Evolutionary conservation across 2,888 invertebrate genomes (phyloP), one percentile per base, ranked within the genome.

Genomic region (Ditula angustiorana): DNA sequence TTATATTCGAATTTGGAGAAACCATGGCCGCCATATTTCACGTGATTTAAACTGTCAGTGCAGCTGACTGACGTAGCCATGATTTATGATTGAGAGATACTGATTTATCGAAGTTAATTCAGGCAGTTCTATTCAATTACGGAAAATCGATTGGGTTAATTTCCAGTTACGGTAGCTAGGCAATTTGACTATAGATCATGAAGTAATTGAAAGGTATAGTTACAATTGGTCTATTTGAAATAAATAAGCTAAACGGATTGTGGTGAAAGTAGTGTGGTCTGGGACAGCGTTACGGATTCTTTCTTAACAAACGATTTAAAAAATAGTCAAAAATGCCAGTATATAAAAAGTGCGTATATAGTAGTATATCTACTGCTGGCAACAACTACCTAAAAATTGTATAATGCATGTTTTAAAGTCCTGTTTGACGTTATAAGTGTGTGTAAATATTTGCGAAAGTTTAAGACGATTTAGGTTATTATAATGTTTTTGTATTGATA

Each of bases 41-140:
- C 82, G 80, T 78, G 74, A 81, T 87, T 88, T 82, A 67, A 70
- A 74, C 85, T 82, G 89, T 82, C 88, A 81, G 80, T 71, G 71
- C 77, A 73, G 69, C 70, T 76, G 74, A 74, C 76, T 78, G 80
- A 79, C 74, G 75, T 67, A 68, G 59, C 21, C 58, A 75, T 87
- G 87, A 87, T 87, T 87, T 87, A 87, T 83, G 72, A 75, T 72
- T 69, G 70, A 67, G 74, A 70, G 69, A 68, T 66, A 75, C 76
- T 85, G 84, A 88, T 87, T 88, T 87, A 88, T 87, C 69, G 80
- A 76, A 73, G 69, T 70, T 82, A 84, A 83, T 85, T 79, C 79
- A 78, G 76, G 82, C 79, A 82, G 82, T 85, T 83, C 76, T 77
- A 83, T 83, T 87, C 83, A 85, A 86, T 87, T 84, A 82, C 69